Evolutionary conservation across 2,888 invertebrate genomes (phyloP).

Genomic region (Apamea sordens): DNA sequence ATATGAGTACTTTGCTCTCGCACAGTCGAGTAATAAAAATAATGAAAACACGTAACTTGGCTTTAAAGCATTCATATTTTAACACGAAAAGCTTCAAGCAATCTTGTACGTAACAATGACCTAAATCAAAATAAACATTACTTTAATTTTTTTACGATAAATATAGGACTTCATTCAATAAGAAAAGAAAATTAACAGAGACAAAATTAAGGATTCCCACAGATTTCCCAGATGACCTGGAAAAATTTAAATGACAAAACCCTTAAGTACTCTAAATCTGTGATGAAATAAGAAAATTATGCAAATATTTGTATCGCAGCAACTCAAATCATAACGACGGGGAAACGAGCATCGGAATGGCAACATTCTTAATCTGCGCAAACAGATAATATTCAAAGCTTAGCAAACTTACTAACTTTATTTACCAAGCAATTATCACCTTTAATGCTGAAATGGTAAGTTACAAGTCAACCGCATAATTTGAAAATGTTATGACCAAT

Average conservation of each 20-base stretch:
- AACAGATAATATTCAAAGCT: slow-evolving; percentile 79
- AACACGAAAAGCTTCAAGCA: not conserved
- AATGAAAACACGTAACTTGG: not conserved
- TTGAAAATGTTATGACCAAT: slow-evolving; percentile 72
- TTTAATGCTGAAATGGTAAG: slow-evolving; percentile 73
- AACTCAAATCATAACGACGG: slow-evolving; percentile 72
- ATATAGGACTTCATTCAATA: not conserved
- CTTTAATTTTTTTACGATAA: not conserved
- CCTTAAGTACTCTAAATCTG: slow-evolving; percentile 51
- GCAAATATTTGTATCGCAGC: slow-evolving; percentile 63
- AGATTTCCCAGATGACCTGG: slow-evolving; percentile 50
- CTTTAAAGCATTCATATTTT: not conserved
- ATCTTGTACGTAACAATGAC: not conserved
- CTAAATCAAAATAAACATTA: not conserved
- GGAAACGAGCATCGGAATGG: slow-evolving; percentile 78
- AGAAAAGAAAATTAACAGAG: not conserved
- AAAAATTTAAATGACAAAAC: slow-evolving; percentile 45
- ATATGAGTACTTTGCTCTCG: not conserved
- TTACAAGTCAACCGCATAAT: slow-evolving; percentile 67
- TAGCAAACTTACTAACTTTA: slow-evolving; percentile 60
- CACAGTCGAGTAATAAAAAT: not conserved
- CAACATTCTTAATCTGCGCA: slow-evolving; percentile 81
- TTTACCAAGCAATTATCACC: slow-evolving; percentile 70
- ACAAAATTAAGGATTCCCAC: slow-evolving; percentile 2
- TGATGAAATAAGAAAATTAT: slow-evolving; percentile 63